A percentile compares a stretch with the other conserved stretches of the same genome.
These are phyloP conservation scores for Acanthosoma haemorrhoidale DNA, from an alignment of 2,888 invertebrate genomes.

Conservation along the genomic window DNA sequence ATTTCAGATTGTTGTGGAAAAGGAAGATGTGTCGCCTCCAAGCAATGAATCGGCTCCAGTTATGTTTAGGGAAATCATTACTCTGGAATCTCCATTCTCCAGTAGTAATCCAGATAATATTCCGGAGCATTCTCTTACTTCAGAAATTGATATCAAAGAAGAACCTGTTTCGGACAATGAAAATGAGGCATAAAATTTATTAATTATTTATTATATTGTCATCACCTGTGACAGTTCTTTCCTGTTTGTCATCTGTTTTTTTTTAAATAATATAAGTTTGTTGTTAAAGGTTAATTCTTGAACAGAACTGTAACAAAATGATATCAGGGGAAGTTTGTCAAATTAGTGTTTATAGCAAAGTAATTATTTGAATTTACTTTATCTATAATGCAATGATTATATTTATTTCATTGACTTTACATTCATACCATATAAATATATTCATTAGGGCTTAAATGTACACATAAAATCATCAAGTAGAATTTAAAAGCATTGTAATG, in stretches of 20 bases:
- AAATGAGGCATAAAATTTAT: neutral
- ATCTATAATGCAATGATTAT: no score
- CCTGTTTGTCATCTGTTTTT: neutral
- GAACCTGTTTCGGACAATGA: constrained; percentile 38
- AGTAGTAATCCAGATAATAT: neutral
- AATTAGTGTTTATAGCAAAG: neutral
- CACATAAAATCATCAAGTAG: neutral
- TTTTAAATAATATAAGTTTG: neutral
- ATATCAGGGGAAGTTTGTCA: neutral
- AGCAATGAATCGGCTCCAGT: neutral
- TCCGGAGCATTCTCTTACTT: constrained; percentile 30
- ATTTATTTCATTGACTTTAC: no score
- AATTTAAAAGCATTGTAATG: neutral
- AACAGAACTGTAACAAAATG: neutral
- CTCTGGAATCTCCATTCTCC: neutral
- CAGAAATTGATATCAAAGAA: constrained; percentile 41
- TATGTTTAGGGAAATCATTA: neutral
- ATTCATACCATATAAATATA: no score
- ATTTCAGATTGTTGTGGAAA: neutral
- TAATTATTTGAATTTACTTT: neutral
- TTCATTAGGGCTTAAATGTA: no score
- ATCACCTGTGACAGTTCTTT: neutral
- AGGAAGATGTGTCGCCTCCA: neutral
- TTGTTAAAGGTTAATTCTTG: neutral
- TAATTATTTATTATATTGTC: neutral